A percentile compares a stretch with the other conserved stretches of the same genome.
phyloP scores from a whole-genome alignment of 2,888 invertebrate species.

The Toxonevra muliebris region DNA sequence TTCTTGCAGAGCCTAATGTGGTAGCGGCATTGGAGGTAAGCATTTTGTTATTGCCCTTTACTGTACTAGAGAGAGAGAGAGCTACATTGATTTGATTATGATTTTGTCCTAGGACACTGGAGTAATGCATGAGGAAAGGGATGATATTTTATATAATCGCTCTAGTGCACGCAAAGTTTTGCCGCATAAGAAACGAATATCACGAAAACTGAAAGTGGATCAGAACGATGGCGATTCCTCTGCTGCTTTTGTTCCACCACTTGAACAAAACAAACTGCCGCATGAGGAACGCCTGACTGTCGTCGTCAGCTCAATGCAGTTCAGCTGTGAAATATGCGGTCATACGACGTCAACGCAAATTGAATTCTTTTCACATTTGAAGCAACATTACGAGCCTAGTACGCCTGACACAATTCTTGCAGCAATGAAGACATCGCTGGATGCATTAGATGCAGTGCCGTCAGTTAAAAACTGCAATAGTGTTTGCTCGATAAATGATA shows the following conservation, averaged over 20 bases:
- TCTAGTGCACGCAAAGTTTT: constrained; percentile 71
- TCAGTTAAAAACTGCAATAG: constrained; percentile 15
- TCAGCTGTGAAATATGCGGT: constrained; percentile 80
- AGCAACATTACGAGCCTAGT: constrained; percentile 79
- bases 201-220: constrained; percentile 74
- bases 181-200: constrained; percentile 88
- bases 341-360: constrained; percentile 79
- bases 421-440: constrained; percentile 39
- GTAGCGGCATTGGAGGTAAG: constrained; percentile 46
- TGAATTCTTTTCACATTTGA: constrained; percentile 86
- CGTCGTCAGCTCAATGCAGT: constrained; percentile 41
- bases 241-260: constrained; percentile 30
- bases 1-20: constrained; percentile 51
- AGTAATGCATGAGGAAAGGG: constrained; percentile 43
- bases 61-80: no score
- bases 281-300: constrained; percentile 33
- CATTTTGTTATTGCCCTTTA: background rate
- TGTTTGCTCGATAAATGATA: constrained; percentile 28
- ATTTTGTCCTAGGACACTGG: constrained; percentile 23
- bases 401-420: constrained; percentile 38
- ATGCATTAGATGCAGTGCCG: constrained; percentile 30
- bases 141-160: constrained; percentile 43
- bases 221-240: constrained; percentile 40
- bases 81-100: background rate
- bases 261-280: constrained; percentile 34